Conservation (phyloP, 2,113 vertebrate species). For the Xiphias gladius region DNA sequence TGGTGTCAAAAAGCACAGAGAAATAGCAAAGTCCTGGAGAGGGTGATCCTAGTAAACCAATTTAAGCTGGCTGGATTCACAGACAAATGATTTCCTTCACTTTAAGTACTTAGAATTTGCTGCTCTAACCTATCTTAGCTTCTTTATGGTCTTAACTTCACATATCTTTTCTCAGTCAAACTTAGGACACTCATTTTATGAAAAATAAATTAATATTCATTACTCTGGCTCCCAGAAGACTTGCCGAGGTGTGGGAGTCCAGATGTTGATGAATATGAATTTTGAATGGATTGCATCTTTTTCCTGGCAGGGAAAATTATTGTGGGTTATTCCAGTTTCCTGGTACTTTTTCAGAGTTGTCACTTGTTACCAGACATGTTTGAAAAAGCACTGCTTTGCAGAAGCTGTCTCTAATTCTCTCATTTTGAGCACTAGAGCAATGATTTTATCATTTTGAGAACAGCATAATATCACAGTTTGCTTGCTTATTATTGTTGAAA, state of each 20-base stretch:
- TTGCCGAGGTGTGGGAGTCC: conserved; percentile 73
- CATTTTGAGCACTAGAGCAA: background rate
- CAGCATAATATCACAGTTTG: conserved; percentile 6
- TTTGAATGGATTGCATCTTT: conserved; percentile 72
- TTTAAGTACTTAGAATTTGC: conserved; percentile 54
- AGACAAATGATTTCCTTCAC: conserved; percentile 59
- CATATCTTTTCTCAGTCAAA: conserved; percentile 53
- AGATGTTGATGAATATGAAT: conserved; percentile 84
- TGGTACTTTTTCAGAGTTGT: conserved; percentile 36
- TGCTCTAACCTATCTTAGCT: conserved; percentile 41
- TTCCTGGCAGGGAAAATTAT: conserved; percentile 77
- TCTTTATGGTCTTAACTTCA: conserved; percentile 38
- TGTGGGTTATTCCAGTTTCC: conserved; percentile 62
- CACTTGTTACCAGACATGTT: conserved; percentile 68
- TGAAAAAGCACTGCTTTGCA: conserved; percentile 19
- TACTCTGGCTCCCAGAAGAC: conserved; percentile 71
- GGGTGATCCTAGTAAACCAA: conserved; percentile 50
- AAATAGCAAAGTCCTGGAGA: conserved; percentile 53
- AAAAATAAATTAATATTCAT: conserved; percentile 73
- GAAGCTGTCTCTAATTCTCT: background rate
- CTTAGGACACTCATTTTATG: conserved; percentile 47
- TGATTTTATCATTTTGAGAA: conserved; percentile 25
- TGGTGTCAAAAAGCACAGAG: conserved; percentile 41
- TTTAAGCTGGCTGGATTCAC: conserved; percentile 52
- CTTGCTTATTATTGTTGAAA: conserved; percentile 17